A percentile compares a stretch with the other conserved stretches of the same genome.
Evolutionary conservation across 2,113 vertebrate species (phyloP).

Genomic region (Oostethus manadensis): DNA sequence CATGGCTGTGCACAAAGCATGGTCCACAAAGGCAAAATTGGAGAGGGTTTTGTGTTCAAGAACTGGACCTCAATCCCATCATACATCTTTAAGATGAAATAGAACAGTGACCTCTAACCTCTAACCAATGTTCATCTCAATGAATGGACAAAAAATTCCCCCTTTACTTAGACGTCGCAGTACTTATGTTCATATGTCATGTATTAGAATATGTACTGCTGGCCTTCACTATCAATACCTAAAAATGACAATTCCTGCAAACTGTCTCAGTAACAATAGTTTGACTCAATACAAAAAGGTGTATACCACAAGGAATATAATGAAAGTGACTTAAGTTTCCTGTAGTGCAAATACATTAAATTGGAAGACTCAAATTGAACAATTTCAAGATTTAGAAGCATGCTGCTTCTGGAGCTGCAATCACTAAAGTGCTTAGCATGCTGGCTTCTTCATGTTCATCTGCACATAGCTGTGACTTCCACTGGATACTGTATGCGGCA

Average conservation of each 20-base stretch:
- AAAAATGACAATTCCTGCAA: background rate
- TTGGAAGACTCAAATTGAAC: slow-evolving; percentile 30
- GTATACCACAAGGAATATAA: background rate
- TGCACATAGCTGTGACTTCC: slow-evolving; percentile 53
- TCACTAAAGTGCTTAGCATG: slow-evolving; percentile 66
- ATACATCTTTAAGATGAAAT: background rate
- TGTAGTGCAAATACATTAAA: background rate
- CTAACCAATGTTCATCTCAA: background rate
- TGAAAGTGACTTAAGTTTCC: background rate
- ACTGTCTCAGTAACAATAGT: background rate
- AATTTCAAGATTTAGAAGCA: slow-evolving; percentile 48
- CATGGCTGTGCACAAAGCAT: background rate
- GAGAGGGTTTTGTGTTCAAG: background rate
- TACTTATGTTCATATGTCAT: slow-evolving; percentile 1
- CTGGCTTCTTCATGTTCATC: slow-evolving; percentile 68
- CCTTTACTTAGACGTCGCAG: background rate
- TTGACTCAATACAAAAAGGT: background rate
- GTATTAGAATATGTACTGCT: background rate
- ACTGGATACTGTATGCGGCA: slow-evolving; percentile 66
- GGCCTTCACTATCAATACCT: background rate
- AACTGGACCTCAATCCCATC: background rate
- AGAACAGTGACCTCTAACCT: background rate
- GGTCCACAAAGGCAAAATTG: background rate
- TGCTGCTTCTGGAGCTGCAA: slow-evolving; percentile 59
- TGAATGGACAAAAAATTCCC: background rate